Percentiles rank a stretch among this genome's conserved stretches.
Conservation (phyloP, 1,140 invertebrate genomes). For the Popillia japonica region DNA sequence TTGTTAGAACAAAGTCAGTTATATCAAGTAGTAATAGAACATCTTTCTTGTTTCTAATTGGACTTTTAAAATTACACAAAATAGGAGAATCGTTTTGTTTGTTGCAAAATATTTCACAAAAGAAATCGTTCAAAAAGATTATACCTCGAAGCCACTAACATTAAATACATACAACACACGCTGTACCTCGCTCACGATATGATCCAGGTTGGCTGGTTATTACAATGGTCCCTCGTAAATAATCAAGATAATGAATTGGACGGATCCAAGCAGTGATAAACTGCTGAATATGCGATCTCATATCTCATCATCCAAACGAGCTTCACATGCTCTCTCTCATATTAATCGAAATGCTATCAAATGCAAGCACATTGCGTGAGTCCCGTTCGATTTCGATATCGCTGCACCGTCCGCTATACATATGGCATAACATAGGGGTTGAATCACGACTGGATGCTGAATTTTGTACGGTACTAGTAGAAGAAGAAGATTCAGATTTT, state of each 20-base stretch:
- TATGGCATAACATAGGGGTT: neutral
- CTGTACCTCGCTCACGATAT: conserved; percentile 30
- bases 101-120: neutral
- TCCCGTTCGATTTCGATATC: conserved; percentile 35
- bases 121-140: neutral
- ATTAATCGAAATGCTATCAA: conserved; percentile 50
- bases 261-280: conserved; percentile 47
- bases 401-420: neutral
- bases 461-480: neutral
- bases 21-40: no score
- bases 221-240: conserved; percentile 43
- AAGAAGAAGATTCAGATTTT: conserved; percentile 36
- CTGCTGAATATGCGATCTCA: conserved; percentile 44
- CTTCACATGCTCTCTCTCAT: conserved; percentile 51
- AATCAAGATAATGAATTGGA: conserved; percentile 49
- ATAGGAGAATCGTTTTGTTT: neutral
- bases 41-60: no score
- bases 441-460: neutral
- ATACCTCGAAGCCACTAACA: neutral
- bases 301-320: conserved; percentile 50
- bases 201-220: conserved; percentile 39
- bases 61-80: no score
- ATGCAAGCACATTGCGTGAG: conserved; percentile 45
- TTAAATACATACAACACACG: neutral
- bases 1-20: no score